phyloP scores from a whole-genome alignment of 2,888 invertebrate species.

The Chrysolina haemoptera region DNA sequence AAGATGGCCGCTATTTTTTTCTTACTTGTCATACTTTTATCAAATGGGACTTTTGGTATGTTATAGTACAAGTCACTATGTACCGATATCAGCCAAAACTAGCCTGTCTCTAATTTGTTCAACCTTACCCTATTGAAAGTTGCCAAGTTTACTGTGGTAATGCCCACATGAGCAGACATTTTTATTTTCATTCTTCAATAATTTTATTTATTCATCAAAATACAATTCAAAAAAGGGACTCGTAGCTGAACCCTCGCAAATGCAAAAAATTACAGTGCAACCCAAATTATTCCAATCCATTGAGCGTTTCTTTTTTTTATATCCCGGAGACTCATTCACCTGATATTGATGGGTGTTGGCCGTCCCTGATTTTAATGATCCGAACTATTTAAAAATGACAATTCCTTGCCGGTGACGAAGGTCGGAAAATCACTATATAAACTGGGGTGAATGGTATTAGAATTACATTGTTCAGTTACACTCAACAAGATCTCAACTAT shows the following conservation, averaged over 20 bases:
- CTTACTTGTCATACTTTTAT: too few species aligned
- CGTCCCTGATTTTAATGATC: conserved; percentile 5
- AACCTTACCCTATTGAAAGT: too few species aligned
- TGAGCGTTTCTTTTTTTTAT: background rate
- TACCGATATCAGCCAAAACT: too few species aligned
- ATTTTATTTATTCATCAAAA: too few species aligned
- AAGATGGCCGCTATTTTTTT: too few species aligned
- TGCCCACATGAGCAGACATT: too few species aligned
- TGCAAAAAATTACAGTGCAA: background rate
- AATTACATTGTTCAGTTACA: conserved; percentile 51
- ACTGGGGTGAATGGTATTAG: conserved; percentile 51
- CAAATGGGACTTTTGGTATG: too few species aligned
- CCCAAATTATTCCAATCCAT: background rate
- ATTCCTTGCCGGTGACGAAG: conserved; percentile 40
- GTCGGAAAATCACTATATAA: conserved; percentile 56
- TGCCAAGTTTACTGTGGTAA: too few species aligned
- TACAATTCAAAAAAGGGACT: too few species aligned
- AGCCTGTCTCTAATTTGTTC: too few species aligned
- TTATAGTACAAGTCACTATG: too few species aligned
- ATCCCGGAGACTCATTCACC: background rate
- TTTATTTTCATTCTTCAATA: too few species aligned
- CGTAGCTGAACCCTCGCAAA: background rate
- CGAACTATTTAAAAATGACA: conserved; percentile 6
- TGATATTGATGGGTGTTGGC: conserved; percentile 23
- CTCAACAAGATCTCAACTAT: conserved; percentile 49